Evolutionary conservation across 2,113 vertebrate genomes (phyloP), one percentile per base, ranked within the genome.

Genomic region (Oriolus oriolus): DNA sequence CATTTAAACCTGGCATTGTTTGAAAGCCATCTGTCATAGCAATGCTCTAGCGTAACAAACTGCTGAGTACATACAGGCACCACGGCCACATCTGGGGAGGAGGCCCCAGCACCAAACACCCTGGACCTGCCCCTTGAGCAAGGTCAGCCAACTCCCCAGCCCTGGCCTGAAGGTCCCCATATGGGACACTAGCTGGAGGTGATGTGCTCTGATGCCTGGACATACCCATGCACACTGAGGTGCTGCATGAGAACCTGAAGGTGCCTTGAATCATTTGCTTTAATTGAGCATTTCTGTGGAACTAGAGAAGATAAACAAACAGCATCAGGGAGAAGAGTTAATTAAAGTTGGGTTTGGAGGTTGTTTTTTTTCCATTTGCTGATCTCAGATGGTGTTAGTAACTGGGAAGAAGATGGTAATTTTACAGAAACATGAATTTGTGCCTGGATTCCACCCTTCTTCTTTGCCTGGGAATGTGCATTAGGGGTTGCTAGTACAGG

Each of bases 1-100:
- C 66, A 96, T 93, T 95, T 95, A 95, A 96, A 96, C 33, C 93
- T 94, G 93, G 95, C 96, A 93, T 87, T 93, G 79, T 90, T 95
- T 93, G 93, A 94, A 96, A 95, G 78, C 63, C 91, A 95, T 94
- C 90, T 97, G 93, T 95, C 90, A 90, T 84, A 81, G 92, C 90
- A 80, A 61, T 44, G 54, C 42, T 33, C 21, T 35, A 69, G 82
- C 5, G 20, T 73, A 94, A 91, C 93, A 85, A 91, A 89, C 65
- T 21, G 4, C 92, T 65, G 76, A 94, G 84, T 42, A 85, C 50
- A 47, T 20, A 28, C 70, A 94, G 89, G 91, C 93, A 94, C 56
- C 41, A 21, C 20, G 17, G 80, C 83, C 59, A 73, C 19, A 31
- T 41, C 70, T 83, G 90, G 78, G 42, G 47, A 93, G 70, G 75